phyloP scores from a whole-genome alignment of 2,797 vertebrate genomes.

The Aeoliscus strigatus region DNA sequence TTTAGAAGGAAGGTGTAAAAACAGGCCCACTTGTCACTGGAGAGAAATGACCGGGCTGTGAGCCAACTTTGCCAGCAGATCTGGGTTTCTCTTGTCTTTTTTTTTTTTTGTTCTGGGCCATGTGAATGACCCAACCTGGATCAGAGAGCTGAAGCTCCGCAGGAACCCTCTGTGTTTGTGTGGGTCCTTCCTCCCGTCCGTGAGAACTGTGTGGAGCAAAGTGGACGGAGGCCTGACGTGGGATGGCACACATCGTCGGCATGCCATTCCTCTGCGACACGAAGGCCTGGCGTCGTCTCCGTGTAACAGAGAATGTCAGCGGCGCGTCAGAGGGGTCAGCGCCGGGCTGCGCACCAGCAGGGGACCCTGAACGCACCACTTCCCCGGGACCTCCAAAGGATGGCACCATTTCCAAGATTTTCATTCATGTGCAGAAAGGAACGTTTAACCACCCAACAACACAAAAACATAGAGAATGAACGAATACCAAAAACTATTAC shows the following conservation, averaged over 20 bases:
- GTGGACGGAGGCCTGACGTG: conserved; percentile 30
- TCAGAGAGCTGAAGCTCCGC: too few species aligned
- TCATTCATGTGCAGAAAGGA: too few species aligned
- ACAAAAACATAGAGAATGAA: neutral
- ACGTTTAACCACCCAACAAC: too few species aligned
- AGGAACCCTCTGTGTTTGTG: too few species aligned
- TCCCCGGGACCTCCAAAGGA: conserved; percentile 41
- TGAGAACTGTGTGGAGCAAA: conserved; percentile 28
- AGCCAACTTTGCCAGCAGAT: conserved; percentile 53
- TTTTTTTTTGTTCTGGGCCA: too few species aligned
- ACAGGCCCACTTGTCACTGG: conserved; percentile 78
- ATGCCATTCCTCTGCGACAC: conserved; percentile 53
- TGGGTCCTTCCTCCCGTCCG: conserved; percentile 2
- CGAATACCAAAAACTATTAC: too few species aligned
- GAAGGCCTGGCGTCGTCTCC: conserved; percentile 55
- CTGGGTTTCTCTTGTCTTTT: neutral
- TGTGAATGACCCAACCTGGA: too few species aligned
- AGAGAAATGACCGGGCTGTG: conserved; percentile 71
- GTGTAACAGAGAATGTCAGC: conserved; percentile 62
- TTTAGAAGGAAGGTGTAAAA: conserved; percentile 89
- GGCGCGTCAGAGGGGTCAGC: conserved; percentile 39
- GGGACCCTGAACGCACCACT: conserved; percentile 19
- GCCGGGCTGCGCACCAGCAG: conserved; percentile 43
- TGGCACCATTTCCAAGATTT: conserved; percentile 56
- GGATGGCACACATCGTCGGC: conserved; percentile 44